Evolutionary conservation across 23 tunicate genomes (phyloP).

Genomic region (Phallusia fumigata): DNA sequence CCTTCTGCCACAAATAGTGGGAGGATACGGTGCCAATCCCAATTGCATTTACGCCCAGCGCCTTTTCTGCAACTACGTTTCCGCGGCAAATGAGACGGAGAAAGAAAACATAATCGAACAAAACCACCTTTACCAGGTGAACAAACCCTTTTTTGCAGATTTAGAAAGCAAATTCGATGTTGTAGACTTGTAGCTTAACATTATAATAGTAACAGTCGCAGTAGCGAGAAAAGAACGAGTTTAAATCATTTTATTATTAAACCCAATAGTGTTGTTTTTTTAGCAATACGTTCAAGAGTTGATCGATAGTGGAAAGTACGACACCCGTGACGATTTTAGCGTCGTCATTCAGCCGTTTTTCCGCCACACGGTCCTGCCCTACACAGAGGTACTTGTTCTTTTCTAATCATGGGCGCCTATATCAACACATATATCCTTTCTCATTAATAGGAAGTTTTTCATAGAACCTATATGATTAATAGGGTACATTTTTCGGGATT

Average conservation of each 20-base stretch:
- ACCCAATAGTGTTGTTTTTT: too few species aligned
- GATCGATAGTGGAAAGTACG: conserved; percentile 71
- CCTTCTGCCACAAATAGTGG: conserved; percentile 54
- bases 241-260: too few species aligned
- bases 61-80: conserved; percentile 59
- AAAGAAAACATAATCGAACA: conserved; percentile 20
- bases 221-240: too few species aligned
- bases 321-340: conserved; percentile 51
- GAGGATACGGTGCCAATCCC: conserved; percentile 54
- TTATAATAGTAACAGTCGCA: too few species aligned
- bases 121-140: conserved; percentile 66
- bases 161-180: neutral
- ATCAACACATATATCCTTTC: too few species aligned
- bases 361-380: conserved; percentile 45
- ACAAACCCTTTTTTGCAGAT: neutral
- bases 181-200: too few species aligned
- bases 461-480: too few species aligned
- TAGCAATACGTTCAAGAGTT: conserved; percentile 45
- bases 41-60: conserved; percentile 49
- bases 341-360: conserved; percentile 59
- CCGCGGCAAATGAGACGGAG: conserved; percentile 46
- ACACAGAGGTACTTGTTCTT: conserved; percentile 32
- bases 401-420: too few species aligned
- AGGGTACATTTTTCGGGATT: too few species aligned
- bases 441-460: too few species aligned